These are phyloP conservation scores for Paramisgurnus dabryanus DNA, from an alignment of 2,113 vertebrate genomes.

Conservation along the genomic window DNA sequence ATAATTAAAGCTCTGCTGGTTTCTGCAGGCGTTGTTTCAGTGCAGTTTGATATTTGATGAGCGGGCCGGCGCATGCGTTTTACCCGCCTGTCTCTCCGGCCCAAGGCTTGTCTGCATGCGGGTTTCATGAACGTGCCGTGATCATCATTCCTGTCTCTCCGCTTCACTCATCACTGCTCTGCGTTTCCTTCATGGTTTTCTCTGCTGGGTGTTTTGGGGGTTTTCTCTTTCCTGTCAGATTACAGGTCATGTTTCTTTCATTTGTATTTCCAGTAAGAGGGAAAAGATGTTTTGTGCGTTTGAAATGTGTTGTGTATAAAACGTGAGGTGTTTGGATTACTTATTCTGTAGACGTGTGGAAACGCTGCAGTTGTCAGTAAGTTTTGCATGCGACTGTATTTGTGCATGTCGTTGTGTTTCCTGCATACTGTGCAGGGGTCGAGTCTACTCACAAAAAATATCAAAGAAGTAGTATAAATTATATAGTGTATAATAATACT, in stretches of 20 bases:
- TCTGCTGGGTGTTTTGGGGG: neutral
- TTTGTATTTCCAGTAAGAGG: neutral
- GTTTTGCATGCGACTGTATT: constrained; percentile 63
- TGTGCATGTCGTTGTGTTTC: constrained; percentile 65
- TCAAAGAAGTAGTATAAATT: no score
- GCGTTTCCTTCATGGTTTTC: constrained; percentile 15
- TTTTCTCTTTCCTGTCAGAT: constrained; percentile 14
- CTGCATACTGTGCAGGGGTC: constrained; percentile 53
- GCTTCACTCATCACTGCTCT: constrained; percentile 12
- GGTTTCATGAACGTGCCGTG: neutral
- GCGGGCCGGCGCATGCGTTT: constrained; percentile 41
- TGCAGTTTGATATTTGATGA: constrained; percentile 28
- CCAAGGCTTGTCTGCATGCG: constrained; percentile 29
- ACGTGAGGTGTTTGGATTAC: constrained; percentile 19
- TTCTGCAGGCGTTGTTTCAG: constrained; percentile 44
- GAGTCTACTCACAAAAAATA: no score
- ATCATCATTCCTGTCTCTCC: constrained; percentile 22
- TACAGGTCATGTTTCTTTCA: neutral
- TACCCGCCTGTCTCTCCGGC: constrained; percentile 29
- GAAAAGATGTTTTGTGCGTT: constrained; percentile 1
- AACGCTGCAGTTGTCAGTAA: neutral
- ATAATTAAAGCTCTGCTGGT: constrained; percentile 14
- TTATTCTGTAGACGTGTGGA: neutral
- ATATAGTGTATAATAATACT: no score
- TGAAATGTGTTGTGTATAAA: neutral